Evolutionary conservation across 2,113 vertebrate genomes (phyloP).

Genomic region (Notechis scutatus): DNA sequence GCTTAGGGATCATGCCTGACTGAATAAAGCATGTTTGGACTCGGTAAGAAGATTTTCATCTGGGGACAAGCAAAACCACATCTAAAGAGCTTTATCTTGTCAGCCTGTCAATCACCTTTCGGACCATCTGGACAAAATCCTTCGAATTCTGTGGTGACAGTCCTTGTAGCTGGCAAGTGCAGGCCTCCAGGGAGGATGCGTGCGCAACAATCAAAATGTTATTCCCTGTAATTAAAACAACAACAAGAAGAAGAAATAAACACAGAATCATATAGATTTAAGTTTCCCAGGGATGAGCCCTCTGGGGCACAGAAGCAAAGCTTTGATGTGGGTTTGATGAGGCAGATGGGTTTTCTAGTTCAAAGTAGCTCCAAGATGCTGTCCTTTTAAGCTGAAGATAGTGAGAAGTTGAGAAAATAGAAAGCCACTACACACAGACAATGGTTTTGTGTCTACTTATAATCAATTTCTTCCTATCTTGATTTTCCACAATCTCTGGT

Average conservation of each 20-base stretch:
- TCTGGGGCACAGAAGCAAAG: background rate
- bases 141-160: constrained; percentile 93
- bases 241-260: background rate
- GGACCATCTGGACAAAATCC: constrained; percentile 97
- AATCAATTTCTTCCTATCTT: background rate
- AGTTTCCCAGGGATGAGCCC: background rate
- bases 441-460: background rate
- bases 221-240: constrained; percentile 74
- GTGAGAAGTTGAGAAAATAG: background rate
- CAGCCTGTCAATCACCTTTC: constrained; percentile 80
- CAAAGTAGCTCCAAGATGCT: background rate
- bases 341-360: background rate
- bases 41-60: background rate
- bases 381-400: background rate
- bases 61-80: background rate
- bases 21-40: background rate
- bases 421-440: background rate
- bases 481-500: background rate
- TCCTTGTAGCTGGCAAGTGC: constrained; percentile 95
- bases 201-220: constrained; percentile 96
- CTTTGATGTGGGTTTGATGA: background rate
- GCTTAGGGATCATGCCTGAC: background rate
- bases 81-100: background rate
- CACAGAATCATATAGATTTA: fast-evolving
- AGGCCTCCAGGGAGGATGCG: constrained; percentile 95